Conservation (phyloP, 2,888 invertebrate genomes). For the Sinhomidia bicolor region DNA sequence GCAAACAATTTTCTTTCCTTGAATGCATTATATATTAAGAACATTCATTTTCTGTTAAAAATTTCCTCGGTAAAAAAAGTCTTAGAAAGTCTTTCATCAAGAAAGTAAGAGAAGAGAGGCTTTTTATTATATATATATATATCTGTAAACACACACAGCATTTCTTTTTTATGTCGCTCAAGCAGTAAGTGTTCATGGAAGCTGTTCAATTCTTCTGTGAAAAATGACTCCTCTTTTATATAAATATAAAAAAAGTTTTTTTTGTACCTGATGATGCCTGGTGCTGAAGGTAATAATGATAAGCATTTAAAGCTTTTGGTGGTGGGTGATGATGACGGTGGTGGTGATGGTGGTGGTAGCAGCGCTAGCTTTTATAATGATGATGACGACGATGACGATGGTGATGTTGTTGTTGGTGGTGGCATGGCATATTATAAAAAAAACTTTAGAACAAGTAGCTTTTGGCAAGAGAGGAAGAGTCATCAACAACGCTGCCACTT, state of each 20-base stretch:
- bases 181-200: slow-evolving; percentile 59
- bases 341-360: slow-evolving; percentile 5
- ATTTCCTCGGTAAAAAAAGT: not conserved
- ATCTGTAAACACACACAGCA: not conserved
- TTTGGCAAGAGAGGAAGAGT: slow-evolving; percentile 53
- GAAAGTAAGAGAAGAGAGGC: not conserved
- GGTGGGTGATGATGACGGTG: not conserved
- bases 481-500: not conserved
- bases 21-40: not conserved
- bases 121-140: too few species aligned
- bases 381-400: not conserved
- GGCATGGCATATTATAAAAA: too few species aligned
- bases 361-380: not conserved
- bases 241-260: not conserved
- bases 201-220: slow-evolving; percentile 56
- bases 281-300: slow-evolving; percentile 57
- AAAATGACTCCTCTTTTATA: slow-evolving; percentile 50
- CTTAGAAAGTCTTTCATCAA: not conserved
- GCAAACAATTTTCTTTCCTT: slow-evolving; percentile 23
- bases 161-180: not conserved
- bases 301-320: slow-evolving; percentile 21
- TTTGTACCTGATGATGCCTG: slow-evolving; percentile 39
- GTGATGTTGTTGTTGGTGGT: not conserved
- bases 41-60: not conserved
- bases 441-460: slow-evolving; percentile 43